Evolutionary conservation across 1,140 invertebrate species (phyloP).

Genomic region (Cecropterus lyciades): DNA sequence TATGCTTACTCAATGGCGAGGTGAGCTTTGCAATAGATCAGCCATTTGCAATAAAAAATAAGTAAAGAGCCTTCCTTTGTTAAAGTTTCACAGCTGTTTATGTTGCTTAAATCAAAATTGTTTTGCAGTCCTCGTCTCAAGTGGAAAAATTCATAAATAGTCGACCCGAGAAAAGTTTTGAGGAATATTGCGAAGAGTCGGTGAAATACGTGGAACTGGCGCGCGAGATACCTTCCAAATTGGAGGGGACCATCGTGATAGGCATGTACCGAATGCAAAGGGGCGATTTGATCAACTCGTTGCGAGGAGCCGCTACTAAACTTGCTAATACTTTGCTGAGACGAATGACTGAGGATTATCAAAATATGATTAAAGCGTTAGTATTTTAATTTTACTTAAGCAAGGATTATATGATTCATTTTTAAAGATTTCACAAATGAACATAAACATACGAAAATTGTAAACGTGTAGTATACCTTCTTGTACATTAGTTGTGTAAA

Average conservation of each 20-base stretch:
- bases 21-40: constrained; percentile 60
- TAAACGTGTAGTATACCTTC: no score
- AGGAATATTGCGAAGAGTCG: constrained; percentile 88
- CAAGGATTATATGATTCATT: no score
- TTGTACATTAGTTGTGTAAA: no score
- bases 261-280: constrained; percentile 95
- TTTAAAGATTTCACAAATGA: no score
- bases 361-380: constrained; percentile 90
- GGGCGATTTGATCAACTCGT: constrained; percentile 89
- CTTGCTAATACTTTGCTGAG: constrained; percentile 89
- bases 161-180: constrained; percentile 86
- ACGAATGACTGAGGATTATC: constrained; percentile 92
- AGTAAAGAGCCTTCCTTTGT: neutral
- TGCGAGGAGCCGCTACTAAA: constrained; percentile 88
- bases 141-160: constrained; percentile 89
- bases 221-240: constrained; percentile 86
- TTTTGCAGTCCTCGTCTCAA: constrained; percentile 81
- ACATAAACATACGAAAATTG: no score
- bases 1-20: constrained; percentile 91
- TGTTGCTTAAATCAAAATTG: constrained; percentile 8
- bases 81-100: neutral
- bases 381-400: no score
- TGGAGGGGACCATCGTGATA: constrained; percentile 89
- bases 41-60: no score
- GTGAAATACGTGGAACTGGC: constrained; percentile 87